Base-by-base conservation (phyloP, 2,888 invertebrate species). In the Rotaria socialis region DNA sequence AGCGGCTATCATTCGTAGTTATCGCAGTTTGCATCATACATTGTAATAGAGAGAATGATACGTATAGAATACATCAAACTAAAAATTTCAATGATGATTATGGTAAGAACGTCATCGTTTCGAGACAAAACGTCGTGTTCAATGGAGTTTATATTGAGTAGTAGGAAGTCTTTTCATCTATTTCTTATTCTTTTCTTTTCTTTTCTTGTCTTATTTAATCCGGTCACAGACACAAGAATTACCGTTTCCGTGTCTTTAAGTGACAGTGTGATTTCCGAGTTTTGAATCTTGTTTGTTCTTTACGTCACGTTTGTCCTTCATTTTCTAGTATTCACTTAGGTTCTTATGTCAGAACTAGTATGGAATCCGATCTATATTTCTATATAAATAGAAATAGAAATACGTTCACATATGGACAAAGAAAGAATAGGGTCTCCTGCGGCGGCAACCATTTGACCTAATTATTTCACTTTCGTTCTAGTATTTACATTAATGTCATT, bases 201-300 rank as follows among this genome's bases (percentile, higher is more conserved):
- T n/a, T 58, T 27, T 60, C 5, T 60, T 27, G n/a, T 24, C 14
- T 60, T 60, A 27, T 60, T 60, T 60, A 60, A 60, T 60, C 58
- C 58, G 58, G 58, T 27, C 58, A 60, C n/a, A 60, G 58, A 60
- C 58, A 60, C 58, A n/a, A 60, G 58, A n/a, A 60, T n/a, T 27
- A 60, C 27, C 58, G 58, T 60, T 60, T 60, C 58, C 58, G 58
- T 60, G 24, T 60, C 58, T 60, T 60, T 27, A 60, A 60, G 58
- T 60, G 58, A 60, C 58, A 60, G 58, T 60, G 58, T 27, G 58
- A 60, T 60, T 60, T 60, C 58, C 58, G 58, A 27, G 58, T 60
- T 60, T 27, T 14, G 58, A 4, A 27, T 60, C 24, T n/a, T 60
- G 14, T 27, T 60, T 60, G 27, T 24, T 3, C 11, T 60, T 27